Percentiles rank a stretch among this genome's conserved stretches.
Evolutionary conservation across 2,797 vertebrate genomes (phyloP).

Genomic region (Diceros bicornis): DNA sequence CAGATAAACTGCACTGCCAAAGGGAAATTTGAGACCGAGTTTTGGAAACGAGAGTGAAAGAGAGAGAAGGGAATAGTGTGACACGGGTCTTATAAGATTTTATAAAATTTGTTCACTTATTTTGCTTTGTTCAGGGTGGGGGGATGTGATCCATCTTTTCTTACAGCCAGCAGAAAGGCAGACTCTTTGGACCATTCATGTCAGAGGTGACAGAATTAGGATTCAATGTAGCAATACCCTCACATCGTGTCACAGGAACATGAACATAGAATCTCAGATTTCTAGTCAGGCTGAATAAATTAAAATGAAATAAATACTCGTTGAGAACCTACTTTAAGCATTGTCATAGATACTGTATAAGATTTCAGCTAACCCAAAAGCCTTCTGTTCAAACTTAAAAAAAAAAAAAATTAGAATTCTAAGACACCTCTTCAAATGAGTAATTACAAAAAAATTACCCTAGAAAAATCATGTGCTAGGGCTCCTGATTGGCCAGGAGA

Average conservation of each 20-base stretch:
- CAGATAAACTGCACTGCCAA: neutral
- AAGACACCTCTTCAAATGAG: neutral
- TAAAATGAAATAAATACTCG: neutral
- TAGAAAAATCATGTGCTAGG: neutral
- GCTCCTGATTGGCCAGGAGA: neutral
- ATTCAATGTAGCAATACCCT: neutral
- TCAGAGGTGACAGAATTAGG: neutral
- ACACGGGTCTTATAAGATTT: neutral
- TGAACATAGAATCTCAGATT: neutral
- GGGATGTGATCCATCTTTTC: neutral
- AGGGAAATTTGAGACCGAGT: neutral
- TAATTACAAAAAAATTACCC: neutral
- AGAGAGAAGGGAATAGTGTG: neutral
- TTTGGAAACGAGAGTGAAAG: neutral
- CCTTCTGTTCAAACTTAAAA: neutral
- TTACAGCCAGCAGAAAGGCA: neutral
- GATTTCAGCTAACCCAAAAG: neutral
- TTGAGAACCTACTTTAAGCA: neutral
- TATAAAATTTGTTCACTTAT: neutral
- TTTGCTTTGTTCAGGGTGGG: neutral
- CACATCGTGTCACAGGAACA: neutral
- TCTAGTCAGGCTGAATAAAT: neutral
- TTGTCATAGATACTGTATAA: neutral
- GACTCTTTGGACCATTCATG: neutral
- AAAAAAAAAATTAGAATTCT: neutral